Conservation (phyloP, 2,113 vertebrate genomes). For the Hucho hucho region DNA sequence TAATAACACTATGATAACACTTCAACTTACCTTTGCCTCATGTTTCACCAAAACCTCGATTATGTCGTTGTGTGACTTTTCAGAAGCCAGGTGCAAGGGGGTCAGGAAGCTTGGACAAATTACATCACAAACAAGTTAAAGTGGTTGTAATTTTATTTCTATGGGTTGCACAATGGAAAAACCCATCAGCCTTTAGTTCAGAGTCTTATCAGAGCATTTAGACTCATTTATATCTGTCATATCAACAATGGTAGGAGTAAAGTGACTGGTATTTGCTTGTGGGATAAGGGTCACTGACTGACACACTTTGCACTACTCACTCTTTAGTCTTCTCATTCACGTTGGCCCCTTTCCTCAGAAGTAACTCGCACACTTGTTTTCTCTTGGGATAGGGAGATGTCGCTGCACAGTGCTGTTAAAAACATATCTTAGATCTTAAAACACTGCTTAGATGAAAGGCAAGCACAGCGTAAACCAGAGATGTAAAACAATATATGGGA, state of each 20-base stretch:
- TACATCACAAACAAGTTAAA: background rate
- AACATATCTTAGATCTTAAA: slow-evolving; percentile 2
- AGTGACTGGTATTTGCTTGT: background rate
- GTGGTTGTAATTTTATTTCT: too few species aligned
- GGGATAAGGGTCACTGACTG: background rate
- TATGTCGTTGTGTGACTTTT: slow-evolving; percentile 96
- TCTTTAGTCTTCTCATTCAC: slow-evolving; percentile 97
- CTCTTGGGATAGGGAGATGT: slow-evolving; percentile 90
- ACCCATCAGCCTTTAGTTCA: background rate
- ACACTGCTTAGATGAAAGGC: too few species aligned
- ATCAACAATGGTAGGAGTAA: background rate
- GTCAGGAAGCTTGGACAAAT: slow-evolving; percentile 87
- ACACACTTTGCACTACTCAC: slow-evolving; percentile 67
- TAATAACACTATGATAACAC: background rate
- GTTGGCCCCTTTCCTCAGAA: slow-evolving; percentile 91
- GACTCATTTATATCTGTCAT: background rate
- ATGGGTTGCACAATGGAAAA: background rate
- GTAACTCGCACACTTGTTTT: slow-evolving; percentile 91
- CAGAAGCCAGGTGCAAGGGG: slow-evolving; percentile 93
- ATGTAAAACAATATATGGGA: background rate
- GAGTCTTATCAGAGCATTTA: too few species aligned
- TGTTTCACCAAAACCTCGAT: slow-evolving; percentile 97
- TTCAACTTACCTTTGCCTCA: slow-evolving; percentile 85
- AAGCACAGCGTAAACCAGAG: too few species aligned
- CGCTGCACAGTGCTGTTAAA: slow-evolving; percentile 87